Evolutionary conservation across 2,888 invertebrate species (phyloP).

Genomic region (Ectropis crepuscularia): DNA sequence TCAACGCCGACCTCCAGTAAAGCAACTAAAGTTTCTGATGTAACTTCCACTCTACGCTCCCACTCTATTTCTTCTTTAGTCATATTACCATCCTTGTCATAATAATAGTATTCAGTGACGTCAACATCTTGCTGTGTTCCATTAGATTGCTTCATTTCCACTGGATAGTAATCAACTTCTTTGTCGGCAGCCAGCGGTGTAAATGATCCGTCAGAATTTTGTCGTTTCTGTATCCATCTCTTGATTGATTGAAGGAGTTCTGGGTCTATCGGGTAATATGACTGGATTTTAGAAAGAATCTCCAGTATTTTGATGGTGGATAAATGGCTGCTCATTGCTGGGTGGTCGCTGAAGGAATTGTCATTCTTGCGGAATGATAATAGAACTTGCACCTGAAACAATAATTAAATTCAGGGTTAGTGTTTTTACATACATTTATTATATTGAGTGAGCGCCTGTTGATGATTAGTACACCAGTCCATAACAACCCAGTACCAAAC

Average conservation of each 20-base stretch:
- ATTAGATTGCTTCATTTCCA: conserved; percentile 68
- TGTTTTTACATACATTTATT: no score
- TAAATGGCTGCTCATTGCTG: conserved; percentile 85
- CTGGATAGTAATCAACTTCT: conserved; percentile 80
- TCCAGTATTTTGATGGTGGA: conserved; percentile 86
- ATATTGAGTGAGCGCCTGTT: no score
- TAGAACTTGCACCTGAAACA: conserved; percentile 84
- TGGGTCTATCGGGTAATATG: conserved; percentile 86
- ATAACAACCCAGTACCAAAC: no score
- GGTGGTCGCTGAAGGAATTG: conserved; percentile 88
- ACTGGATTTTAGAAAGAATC: conserved; percentile 85
- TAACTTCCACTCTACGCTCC: conserved; percentile 85
- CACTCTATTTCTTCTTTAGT: conserved; percentile 76
- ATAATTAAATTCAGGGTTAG: not conserved
- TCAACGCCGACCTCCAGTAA: conserved; percentile 86
- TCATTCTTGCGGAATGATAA: conserved; percentile 87
- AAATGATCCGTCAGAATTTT: conserved; percentile 86
- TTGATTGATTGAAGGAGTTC: conserved; percentile 85
- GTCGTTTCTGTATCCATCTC: conserved; percentile 86
- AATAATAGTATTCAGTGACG: conserved; percentile 79
- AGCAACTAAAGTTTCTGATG: conserved; percentile 86
- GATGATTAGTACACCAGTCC: no score
- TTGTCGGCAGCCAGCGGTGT: conserved; percentile 84
- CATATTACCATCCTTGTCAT: conserved; percentile 81
- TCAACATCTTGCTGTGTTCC: conserved; percentile 68